These are phyloP conservation scores for Dione vanillae DNA, from an alignment of 2,888 invertebrate species.

Conservation along the genomic window DNA sequence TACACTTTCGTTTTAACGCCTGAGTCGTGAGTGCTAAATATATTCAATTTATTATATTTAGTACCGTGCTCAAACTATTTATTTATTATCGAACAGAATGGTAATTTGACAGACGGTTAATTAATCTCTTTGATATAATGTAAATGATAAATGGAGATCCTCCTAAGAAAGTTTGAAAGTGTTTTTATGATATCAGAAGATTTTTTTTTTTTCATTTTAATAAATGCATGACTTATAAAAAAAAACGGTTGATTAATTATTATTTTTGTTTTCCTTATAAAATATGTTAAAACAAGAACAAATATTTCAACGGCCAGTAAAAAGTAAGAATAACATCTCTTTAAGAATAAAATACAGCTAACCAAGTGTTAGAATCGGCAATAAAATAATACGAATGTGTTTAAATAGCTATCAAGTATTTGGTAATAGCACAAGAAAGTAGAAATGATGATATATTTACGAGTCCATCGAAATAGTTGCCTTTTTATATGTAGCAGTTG, in stretches of 20 bases:
- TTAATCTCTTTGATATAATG: slow-evolving; percentile 15
- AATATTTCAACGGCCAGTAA: background rate
- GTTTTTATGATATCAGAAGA: background rate
- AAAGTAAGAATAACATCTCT: slow-evolving; percentile 1
- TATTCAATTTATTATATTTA: slow-evolving; percentile 67
- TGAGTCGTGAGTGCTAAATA: slow-evolving; percentile 72
- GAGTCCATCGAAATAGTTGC: slow-evolving; percentile 5
- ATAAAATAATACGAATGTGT: slow-evolving; percentile 17
- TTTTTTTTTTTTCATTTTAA: no score
- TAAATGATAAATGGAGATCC: background rate
- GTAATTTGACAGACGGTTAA: slow-evolving; percentile 26
- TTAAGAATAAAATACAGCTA: background rate
- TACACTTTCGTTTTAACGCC: slow-evolving; percentile 50
- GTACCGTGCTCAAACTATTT: slow-evolving; percentile 53
- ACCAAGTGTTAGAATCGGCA: slow-evolving; percentile 4
- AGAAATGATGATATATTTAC: slow-evolving; percentile 26
- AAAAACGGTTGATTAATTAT: no score
- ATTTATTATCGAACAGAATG: slow-evolving; percentile 28
- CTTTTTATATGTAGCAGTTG: background rate
- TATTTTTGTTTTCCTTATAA: background rate
- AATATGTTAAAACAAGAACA: background rate
- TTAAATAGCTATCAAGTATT: slow-evolving; percentile 8
- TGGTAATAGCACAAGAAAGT: slow-evolving; percentile 22
- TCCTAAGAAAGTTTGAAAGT: background rate
- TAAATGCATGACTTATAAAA: no score